Evolutionary conservation across 1,140 invertebrate genomes (phyloP), one percentile per base, ranked within the genome.

Genomic region (Leptopilina boulardi): DNA sequence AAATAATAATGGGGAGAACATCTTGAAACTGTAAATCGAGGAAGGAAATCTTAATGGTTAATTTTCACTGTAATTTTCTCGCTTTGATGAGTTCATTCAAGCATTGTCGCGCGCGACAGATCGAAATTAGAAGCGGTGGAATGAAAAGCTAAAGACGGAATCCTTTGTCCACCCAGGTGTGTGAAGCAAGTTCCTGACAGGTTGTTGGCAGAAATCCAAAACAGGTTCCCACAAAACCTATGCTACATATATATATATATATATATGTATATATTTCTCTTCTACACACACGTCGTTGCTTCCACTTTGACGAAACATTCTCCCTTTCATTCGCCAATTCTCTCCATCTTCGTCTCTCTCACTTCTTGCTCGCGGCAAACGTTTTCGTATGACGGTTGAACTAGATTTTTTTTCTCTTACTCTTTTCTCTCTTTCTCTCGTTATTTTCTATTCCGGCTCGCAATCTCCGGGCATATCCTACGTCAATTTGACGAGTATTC

Each of bases 161-260:
- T 73, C 66, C 83, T 88, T 89, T 89, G 84, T 88, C 66, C 81
- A 80, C 78, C 77, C 86, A 85, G 85, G 83, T 87, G 86, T 81
- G 75, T 71, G 72, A 82, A 84, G 81, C 87, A 88, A 85, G 86
- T 86, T 85, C 80, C 79, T 85, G 85, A 80, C 87, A 88, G 86
- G 86, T 86, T 84, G 82, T 79, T 85, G 85, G 84, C 85, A 83
- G 77, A 75, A 82, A 80, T 77, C 82, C 84, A 82, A 83, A 89
- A 88, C 87, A 87, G 86, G 87, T 89, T 87, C 81, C 78, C 80
- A 85, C 78, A 86, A 87, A 89, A 87, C 81, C 82, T 74, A 75
- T 76, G 77, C 59, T 75, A 73, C 70, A 21, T 47, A 71, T 26
- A 73, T 81, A 75, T 34, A 34, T 34, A 34, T 6, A 9, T 9